These are phyloP conservation scores for Pristionchus maxplancki DNA, from an alignment of 2,888 invertebrate genomes.

Conservation along the genomic window DNA sequence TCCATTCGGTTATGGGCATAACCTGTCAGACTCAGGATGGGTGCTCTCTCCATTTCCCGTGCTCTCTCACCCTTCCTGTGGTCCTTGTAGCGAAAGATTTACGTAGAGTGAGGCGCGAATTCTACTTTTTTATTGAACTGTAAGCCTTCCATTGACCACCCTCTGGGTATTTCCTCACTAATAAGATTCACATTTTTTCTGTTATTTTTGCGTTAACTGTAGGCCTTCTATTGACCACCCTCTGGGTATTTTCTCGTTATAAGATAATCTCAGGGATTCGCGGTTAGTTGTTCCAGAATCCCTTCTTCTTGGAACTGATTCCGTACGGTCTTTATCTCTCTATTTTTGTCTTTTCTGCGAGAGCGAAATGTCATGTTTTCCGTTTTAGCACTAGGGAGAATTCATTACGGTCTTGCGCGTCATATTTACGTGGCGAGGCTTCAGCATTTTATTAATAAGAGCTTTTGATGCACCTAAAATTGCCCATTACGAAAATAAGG, in stretches of 20 bases:
- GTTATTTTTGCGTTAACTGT: background rate
- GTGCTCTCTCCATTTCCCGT: background rate
- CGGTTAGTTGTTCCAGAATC: background rate
- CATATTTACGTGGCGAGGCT: background rate
- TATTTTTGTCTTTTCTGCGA: background rate
- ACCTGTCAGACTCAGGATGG: background rate
- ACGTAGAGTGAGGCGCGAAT: no score
- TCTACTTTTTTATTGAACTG: background rate
- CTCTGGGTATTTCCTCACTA: background rate
- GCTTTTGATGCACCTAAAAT: no score
- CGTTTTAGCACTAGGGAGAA: background rate
- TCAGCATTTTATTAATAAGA: no score
- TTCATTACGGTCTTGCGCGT: slow-evolving; percentile 4
- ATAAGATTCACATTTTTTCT: background rate
- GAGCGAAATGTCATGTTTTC: background rate
- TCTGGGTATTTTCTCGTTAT: background rate
- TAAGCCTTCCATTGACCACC: no score
- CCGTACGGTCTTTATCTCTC: background rate
- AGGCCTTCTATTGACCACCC: no score
- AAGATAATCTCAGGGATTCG: background rate
- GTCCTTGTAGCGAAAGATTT: no score
- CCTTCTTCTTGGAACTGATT: background rate
- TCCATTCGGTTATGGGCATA: slow-evolving; percentile 15
- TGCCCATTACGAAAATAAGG: no score
- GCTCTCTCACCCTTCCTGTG: no score